Base-by-base conservation (phyloP, 2,888 invertebrate genomes). In the Limulus polyphemus region DNA sequence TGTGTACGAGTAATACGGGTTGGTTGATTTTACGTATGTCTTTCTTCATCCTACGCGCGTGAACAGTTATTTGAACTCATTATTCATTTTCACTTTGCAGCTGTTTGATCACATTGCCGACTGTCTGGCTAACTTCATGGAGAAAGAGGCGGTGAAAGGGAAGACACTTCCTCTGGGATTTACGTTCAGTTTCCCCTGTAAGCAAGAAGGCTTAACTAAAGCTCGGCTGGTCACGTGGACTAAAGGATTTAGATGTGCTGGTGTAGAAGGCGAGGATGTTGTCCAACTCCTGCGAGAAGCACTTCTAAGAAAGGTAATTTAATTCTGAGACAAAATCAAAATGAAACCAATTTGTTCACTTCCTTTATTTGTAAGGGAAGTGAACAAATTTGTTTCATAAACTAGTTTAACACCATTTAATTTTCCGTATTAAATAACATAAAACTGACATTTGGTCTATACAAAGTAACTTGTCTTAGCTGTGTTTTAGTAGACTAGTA, bases 81-180 rank as follows among this genome's bases (percentile, higher is more conserved):
- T 32, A 32, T 32, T 32, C 32, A 3, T 32, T 32, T 32, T 54
- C 10, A 54, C 9, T 9, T 54, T 13, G 1, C 57, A 91, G 78
- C 79, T 95, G 60, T 95, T 95, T 79, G 94, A 94, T 77, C 93
- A 94, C 78, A 95, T 97, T 72, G 95, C 94, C 60, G 88, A 90
- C 74, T 95, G 94, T 77, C 81, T 97, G 74, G 85, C 88, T 49
- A 84, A 87, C 73, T 97, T 95, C 76, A 87, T 92, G 82, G 86
- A 86, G 77, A 90, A 91, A 73, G 85, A 91, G 72, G 82, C 84
- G 61, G 83, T 91, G 32, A 82, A 84, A 68, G 79, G 84, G 60
- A 85, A 90, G 74, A 80, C 84, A 52, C 79, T 97, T 67, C 92
- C 94, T 0, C 81, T 97, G 66, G 95, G 97, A 12, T 97, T 97